Evolutionary conservation across 2,113 vertebrate genomes (phyloP).

Genomic region (Crocuta crocuta): DNA sequence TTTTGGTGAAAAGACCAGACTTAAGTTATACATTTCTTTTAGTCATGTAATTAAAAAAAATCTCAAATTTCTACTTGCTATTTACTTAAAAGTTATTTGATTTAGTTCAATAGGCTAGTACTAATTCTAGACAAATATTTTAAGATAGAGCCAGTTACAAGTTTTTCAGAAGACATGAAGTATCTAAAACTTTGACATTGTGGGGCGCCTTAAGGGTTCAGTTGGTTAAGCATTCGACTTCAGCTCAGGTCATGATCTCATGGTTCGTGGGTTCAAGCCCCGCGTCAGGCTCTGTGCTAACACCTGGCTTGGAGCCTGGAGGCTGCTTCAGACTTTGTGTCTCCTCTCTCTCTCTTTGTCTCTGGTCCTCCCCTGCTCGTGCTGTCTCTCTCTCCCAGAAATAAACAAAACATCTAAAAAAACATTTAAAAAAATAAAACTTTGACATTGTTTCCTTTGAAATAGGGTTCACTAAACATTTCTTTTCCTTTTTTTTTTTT

Average conservation of each 20-base stretch:
- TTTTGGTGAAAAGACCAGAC: neutral
- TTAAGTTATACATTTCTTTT: neutral
- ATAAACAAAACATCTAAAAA: too few relatives aligned
- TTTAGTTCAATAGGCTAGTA: neutral
- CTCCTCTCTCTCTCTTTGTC: too few relatives aligned
- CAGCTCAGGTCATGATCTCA: too few relatives aligned
- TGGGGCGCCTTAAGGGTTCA: neutral
- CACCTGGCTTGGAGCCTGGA: too few relatives aligned
- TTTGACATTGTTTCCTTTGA: conserved; percentile 41
- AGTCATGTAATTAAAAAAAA: conserved; percentile 44
- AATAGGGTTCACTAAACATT: neutral
- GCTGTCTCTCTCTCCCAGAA: too few relatives aligned
- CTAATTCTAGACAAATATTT: neutral
- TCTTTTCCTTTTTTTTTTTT: neutral
- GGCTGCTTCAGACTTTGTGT: too few relatives aligned
- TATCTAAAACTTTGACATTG: neutral
- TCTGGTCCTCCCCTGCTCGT: too few relatives aligned
- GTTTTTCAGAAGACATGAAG: neutral
- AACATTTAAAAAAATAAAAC: neutral
- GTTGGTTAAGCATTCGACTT: too few relatives aligned
- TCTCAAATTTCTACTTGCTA: neutral
- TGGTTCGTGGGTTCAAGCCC: too few relatives aligned
- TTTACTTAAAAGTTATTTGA: conserved; percentile 23
- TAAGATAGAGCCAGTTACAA: neutral
- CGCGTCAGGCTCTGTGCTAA: too few relatives aligned